A percentile compares a stretch with the other conserved stretches of the same genome.
These are phyloP conservation scores for Dascillus cervinus DNA, from an alignment of 2,888 invertebrate species.

Conservation along the genomic window DNA sequence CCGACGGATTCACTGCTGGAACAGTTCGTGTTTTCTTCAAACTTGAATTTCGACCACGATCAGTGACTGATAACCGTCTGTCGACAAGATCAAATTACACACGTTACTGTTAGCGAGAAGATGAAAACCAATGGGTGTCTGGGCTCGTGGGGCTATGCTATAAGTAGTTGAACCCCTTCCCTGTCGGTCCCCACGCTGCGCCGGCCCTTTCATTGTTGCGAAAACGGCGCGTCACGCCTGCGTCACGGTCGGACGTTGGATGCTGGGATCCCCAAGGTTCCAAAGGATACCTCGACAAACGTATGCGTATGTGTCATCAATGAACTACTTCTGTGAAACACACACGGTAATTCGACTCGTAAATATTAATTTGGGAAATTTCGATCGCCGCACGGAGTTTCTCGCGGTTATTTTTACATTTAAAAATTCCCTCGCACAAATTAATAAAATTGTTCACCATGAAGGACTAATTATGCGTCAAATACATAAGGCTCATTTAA, in stretches of 20 bases:
- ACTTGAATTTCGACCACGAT: slow-evolving; percentile 50
- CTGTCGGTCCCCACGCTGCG: slow-evolving; percentile 42
- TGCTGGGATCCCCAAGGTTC: slow-evolving; percentile 39
- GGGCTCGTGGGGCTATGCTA: slow-evolving; percentile 32
- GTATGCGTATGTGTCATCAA: slow-evolving; percentile 23
- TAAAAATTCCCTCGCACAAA: neutral
- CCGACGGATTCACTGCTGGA: slow-evolving; percentile 41
- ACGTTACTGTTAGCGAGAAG: slow-evolving; percentile 33
- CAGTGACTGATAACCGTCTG: slow-evolving; percentile 37
- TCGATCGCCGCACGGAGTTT: no score
- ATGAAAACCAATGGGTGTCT: slow-evolving; percentile 35
- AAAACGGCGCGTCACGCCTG: slow-evolving; percentile 51
- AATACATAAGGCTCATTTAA: no score
- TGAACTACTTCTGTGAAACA: neutral
- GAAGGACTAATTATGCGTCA: neutral
- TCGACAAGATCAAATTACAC: slow-evolving; percentile 30
- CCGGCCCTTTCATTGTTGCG: slow-evolving; percentile 42
- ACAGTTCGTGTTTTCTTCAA: slow-evolving; percentile 47
- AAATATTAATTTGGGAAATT: slow-evolving; percentile 3
- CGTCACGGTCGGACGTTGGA: slow-evolving; percentile 43
- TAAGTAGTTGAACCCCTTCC: slow-evolving; percentile 40
- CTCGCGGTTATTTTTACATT: neutral
- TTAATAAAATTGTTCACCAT: neutral
- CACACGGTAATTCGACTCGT: slow-evolving; percentile 4
- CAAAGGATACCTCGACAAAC: slow-evolving; percentile 22